These are phyloP conservation scores for Manis pentadactyla DNA, from an alignment of 2,797 vertebrate genomes.

Conservation along the genomic window DNA sequence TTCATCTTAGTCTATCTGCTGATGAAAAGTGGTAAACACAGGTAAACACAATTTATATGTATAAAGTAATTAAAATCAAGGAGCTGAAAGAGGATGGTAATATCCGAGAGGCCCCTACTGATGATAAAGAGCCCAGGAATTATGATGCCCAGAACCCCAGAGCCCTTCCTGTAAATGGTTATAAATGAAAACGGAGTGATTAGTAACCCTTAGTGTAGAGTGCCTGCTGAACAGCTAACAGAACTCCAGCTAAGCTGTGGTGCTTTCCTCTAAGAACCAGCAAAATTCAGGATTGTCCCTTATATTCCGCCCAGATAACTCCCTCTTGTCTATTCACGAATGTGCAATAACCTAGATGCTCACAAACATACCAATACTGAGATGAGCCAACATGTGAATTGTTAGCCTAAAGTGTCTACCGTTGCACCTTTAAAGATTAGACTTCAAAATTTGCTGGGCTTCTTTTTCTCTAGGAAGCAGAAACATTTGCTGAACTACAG, in stretches of 20 bases:
- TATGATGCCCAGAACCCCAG: neutral
- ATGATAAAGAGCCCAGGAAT: neutral
- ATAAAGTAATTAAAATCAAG: neutral
- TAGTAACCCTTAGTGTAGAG: neutral
- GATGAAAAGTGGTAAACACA: neutral
- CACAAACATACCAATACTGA: neutral
- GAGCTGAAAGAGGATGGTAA: neutral
- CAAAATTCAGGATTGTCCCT: neutral
- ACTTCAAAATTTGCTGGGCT: neutral
- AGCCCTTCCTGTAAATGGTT: neutral
- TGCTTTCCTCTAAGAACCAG: neutral
- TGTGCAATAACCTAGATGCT: neutral
- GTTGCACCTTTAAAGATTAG: neutral
- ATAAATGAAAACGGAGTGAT: neutral
- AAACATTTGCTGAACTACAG: neutral
- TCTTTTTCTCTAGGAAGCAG: neutral
- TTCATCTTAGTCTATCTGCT: neutral
- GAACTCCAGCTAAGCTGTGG: neutral
- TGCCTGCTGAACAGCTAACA: neutral
- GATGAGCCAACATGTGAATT: neutral
- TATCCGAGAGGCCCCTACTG: neutral
- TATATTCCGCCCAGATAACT: neutral
- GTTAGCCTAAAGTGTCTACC: neutral
- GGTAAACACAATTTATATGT: neutral
- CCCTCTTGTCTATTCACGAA: neutral